A percentile compares a stretch with the other conserved stretches of the same genome.
Evolutionary conservation across 2,113 vertebrate genomes (phyloP).

Genomic region (Climacteris rufus): DNA sequence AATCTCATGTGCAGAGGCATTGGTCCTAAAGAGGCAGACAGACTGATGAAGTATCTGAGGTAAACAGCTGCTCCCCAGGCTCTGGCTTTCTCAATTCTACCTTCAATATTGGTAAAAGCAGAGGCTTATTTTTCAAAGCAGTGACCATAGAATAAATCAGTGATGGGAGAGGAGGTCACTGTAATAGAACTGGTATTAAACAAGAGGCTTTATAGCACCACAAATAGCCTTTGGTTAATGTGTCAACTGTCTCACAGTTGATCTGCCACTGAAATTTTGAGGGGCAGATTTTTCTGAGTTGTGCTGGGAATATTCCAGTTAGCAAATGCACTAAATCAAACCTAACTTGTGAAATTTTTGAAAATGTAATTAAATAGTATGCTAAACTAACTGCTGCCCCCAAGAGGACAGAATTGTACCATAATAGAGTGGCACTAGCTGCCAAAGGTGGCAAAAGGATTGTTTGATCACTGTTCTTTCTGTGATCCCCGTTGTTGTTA

Average conservation of each 20-base stretch:
- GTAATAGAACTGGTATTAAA: not conserved
- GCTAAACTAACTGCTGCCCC: not conserved
- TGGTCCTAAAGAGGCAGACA: not conserved
- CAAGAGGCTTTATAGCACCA: conserved; percentile 16
- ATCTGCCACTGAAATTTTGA: not conserved
- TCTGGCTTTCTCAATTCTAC: not conserved
- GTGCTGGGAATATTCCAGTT: not conserved
- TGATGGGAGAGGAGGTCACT: not conserved
- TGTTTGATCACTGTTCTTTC: not conserved
- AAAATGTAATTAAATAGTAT: not conserved
- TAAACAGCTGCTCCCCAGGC: not conserved
- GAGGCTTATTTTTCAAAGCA: not conserved
- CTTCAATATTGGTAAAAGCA: not conserved
- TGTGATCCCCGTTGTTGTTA: not conserved
- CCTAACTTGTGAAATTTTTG: not conserved
- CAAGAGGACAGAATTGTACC: not conserved
- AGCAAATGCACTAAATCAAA: not conserved
- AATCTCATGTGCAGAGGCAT: not conserved
- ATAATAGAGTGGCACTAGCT: not conserved
- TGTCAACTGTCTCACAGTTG: not conserved
- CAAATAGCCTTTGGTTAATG: not conserved
- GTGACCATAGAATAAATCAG: not conserved
- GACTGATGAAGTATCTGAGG: not conserved
- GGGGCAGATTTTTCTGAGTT: not conserved
- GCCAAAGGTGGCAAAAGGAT: not conserved